Conservation (phyloP, 2,113 vertebrate species). For the Calidris pugnax region DNA sequence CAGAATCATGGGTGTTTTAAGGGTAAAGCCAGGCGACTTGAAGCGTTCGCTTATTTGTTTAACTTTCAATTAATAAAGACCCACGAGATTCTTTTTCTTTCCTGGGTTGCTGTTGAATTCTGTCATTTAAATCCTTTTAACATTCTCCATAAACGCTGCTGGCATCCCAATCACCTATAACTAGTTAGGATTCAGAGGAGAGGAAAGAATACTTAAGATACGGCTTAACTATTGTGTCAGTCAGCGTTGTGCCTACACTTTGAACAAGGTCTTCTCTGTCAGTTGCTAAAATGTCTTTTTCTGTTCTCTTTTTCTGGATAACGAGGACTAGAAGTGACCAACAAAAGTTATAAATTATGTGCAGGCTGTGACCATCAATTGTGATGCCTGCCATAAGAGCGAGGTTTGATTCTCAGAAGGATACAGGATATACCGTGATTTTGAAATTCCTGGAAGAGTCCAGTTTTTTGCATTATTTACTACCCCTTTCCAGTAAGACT, state of each 20-base stretch:
- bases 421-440: neutral
- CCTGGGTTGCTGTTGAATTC: neutral
- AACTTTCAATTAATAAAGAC: neutral
- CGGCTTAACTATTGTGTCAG: neutral
- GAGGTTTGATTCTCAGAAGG: neutral
- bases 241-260: neutral
- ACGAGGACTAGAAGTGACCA: neutral
- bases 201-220: neutral
- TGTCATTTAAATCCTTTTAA: neutral
- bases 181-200: neutral
- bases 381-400: neutral
- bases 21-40: neutral
- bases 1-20: neutral
- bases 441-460: neutral
- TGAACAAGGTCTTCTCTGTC: neutral
- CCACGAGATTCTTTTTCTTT: neutral
- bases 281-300: neutral
- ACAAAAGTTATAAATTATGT: neutral
- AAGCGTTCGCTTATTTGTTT: neutral
- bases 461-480: neutral
- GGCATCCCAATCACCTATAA: neutral
- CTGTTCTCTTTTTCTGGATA: neutral
- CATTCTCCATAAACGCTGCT: neutral
- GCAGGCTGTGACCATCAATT: neutral
- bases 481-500: neutral